These are phyloP conservation scores for Phataginus tetradactyla DNA, from an alignment of 2,797 vertebrate species.

Conservation along the genomic window DNA sequence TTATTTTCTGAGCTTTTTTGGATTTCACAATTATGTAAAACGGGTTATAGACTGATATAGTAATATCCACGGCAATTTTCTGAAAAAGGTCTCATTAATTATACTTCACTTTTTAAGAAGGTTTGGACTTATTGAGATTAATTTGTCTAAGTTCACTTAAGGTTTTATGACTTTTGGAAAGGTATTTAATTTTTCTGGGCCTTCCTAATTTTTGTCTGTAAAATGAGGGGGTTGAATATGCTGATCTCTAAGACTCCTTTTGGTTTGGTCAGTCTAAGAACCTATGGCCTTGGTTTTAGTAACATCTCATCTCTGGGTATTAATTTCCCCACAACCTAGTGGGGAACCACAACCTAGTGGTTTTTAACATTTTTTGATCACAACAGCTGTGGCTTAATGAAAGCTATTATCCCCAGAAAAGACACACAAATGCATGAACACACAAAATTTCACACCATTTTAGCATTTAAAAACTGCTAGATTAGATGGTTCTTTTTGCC, in stretches of 20 bases:
- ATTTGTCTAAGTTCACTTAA: not conserved
- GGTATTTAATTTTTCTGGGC: not conserved
- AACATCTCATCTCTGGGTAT: not conserved
- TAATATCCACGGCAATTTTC: not conserved
- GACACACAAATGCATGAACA: not conserved
- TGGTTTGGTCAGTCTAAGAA: not conserved
- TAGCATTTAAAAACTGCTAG: slow-evolving; percentile 34
- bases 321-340: not conserved
- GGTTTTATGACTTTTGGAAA: not conserved
- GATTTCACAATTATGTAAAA: slow-evolving; percentile 35
- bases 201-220: not conserved
- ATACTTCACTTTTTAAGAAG: not conserved
- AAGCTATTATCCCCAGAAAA: slow-evolving; percentile 4
- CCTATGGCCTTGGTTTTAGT: not conserved
- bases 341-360: not conserved
- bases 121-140: not conserved
- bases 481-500: not conserved
- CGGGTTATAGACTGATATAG: not conserved
- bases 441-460: not conserved
- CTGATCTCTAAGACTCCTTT: not conserved
- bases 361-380: slow-evolving; percentile 28
- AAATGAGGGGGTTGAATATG: not conserved
- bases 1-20: not conserved
- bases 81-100: not conserved
- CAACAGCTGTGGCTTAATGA: not conserved